Evolutionary conservation across 1,140 invertebrate genomes (phyloP), one percentile per base, ranked within the genome.

Genomic region (Varroa destructor): DNA sequence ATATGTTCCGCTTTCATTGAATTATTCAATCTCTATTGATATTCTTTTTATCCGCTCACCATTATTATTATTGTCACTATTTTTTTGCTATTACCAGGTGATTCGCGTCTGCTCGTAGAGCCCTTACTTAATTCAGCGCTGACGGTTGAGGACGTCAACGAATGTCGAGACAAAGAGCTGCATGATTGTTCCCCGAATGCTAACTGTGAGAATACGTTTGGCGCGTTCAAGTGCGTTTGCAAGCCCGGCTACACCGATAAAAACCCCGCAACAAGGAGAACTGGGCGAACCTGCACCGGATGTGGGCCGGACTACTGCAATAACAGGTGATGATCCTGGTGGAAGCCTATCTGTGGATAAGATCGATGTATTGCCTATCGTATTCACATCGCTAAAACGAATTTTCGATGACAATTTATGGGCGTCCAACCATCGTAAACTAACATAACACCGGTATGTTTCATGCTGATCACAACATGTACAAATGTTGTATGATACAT

Each of bases 101-200:
- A 67, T 46, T 67, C 61, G 2, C 14, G 61, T n/a, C 37, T 67
- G 40, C 46, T 67, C 37, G 61, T 67, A 1, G 61, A 67, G 61
- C 61, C 61, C 12, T 37, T 67, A 3, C 61, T 67, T 37, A 67
- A 67, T 46, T 67, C 61, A 12, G 61, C 61, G 1, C 54, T 71
- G 55, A 71, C 46, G 40, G 46, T 74, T 73, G 70, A 73, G 74
- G 93, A 96, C 81, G 78, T 96, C 71, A 90, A 97, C 77, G 93
- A 96, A 79, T 97, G 93, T 76, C 83, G 85, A 0, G 87, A 87
- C 0, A 78, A 84, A 6, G 90, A 93, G 70, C 79, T 93, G 8
- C 90, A 98, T 78, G 94, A 98, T 78, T 99, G 95, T 76, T 88
- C 91, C 75, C 83, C 86, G 8, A 84, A 88, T 70, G 93, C 83